Base-by-base conservation (phyloP, 2,888 invertebrate species). In the Caenorhabditis auriculariae region DNA sequence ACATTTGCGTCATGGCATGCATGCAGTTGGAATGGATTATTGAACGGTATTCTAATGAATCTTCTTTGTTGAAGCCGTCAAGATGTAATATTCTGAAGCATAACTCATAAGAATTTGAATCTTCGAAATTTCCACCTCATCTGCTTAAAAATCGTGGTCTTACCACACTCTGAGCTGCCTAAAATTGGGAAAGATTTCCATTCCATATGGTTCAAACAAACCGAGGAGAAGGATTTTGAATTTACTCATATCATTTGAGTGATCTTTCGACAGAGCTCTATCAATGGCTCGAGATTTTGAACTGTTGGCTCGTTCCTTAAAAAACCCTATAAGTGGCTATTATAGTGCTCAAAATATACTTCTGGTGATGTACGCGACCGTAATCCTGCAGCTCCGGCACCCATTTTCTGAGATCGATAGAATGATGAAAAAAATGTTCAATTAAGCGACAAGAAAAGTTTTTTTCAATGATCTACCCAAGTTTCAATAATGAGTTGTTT, bases 81-180 rank as follows among this genome's bases (percentile, higher is more conserved):
- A 74, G 45, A 27, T 74, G 74, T 9, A 74, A 56, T 28, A 74
- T 66, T 54, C 74, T 74, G 42, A 6, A 64, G 50, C 2, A 2
- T 19, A 17, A 26, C 15, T 24, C 5, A 12, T 46, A 17, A 17
- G 7, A 46, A n/a, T 28, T 5, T 46, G 17, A 4, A 9, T 43
- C 5, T 43, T 9, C 7, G 19, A 6, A 17, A 21, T 27, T 26
- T 49, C 19, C 15, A 72, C 74, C 72, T 48, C 74, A 74, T 74
- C 35, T 74, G 74, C 46, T 68, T 68, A 53, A 72, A 72, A 23
- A 74, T 68, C 2, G 74, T 74, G 26, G 72, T 68, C 41, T 74
- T 74, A 23, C 74, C 74, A 26, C 69, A 66, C 29, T 71, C 72
- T 0, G 69, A 48, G 19, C 68, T 64, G 26, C 65, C 64, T 42